Percentiles rank a stretch among this genome's conserved stretches.
Conservation (phyloP, 1,140 invertebrate genomes). For the Eufriesea mexicana region DNA sequence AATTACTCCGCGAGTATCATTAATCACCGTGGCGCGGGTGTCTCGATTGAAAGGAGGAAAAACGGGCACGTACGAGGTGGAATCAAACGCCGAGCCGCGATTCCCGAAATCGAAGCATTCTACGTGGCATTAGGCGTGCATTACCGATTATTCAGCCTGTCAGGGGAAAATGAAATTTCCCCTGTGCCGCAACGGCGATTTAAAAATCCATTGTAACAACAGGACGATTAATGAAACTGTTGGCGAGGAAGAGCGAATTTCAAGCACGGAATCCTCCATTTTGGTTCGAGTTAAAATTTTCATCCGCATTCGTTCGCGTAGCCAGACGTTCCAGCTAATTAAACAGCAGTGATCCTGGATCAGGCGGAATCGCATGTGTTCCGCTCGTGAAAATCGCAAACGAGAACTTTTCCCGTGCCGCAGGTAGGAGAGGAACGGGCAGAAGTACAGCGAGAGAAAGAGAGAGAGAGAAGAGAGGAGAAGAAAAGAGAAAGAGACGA, state of each 20-base stretch:
- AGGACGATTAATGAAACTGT: not conserved
- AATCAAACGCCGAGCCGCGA: not conserved
- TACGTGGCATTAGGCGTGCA: too few species aligned
- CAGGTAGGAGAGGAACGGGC: too few species aligned
- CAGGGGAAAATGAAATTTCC: not conserved
- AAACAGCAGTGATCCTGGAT: constrained; percentile 1
- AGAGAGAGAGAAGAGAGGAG: too few species aligned
- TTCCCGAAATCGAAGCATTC: not conserved
- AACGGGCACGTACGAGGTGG: not conserved
- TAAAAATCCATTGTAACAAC: constrained; percentile 3
- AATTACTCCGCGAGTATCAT: not conserved
- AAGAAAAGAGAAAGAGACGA: not conserved
- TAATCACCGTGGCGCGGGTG: not conserved
- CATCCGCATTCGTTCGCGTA: not conserved
- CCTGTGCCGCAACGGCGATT: not conserved
- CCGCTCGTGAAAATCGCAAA: not conserved
- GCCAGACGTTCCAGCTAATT: constrained; percentile 1
- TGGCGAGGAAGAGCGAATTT: not conserved
- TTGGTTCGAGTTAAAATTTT: constrained; percentile 27
- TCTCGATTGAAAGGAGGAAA: not conserved
- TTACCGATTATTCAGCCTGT: not conserved
- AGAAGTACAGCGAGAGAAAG: too few species aligned
- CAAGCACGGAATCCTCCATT: not conserved
- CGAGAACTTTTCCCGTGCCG: not conserved
- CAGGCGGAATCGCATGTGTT: constrained; percentile 2